Conservation (phyloP, 2,113 vertebrate species). For the Apodemus speciosus region DNA sequence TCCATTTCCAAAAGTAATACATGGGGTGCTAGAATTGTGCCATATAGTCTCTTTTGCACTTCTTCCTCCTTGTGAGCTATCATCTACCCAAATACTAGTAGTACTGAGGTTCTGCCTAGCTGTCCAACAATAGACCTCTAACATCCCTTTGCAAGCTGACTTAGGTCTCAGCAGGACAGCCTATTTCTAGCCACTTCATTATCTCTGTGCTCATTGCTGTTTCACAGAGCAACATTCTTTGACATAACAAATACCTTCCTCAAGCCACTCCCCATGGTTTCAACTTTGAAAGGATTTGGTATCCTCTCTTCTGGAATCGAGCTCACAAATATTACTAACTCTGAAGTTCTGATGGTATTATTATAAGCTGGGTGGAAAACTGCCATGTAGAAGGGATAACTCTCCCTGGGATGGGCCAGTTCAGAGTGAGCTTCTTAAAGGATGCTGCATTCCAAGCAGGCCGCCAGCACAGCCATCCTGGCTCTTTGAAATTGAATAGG, state of each 20-base stretch:
- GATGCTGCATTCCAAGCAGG: constrained; percentile 38
- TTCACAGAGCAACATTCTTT: neutral
- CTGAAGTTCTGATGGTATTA: constrained; percentile 36
- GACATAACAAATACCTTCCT: neutral
- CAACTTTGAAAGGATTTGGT: constrained; percentile 22
- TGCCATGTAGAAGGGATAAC: constrained; percentile 40
- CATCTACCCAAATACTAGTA: neutral
- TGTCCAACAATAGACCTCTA: neutral
- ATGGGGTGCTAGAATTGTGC: neutral
- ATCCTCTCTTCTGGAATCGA: constrained; percentile 37
- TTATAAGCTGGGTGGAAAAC: constrained; percentile 50
- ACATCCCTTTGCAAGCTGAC: constrained; percentile 7
- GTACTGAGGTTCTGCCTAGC: neutral
- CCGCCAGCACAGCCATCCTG: neutral
- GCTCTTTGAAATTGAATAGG: constrained; percentile 68
- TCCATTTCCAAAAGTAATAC: constrained; percentile 50
- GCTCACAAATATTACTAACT: constrained; percentile 44
- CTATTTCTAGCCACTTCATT: constrained; percentile 29
- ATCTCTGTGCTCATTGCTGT: neutral
- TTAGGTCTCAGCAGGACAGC: constrained; percentile 20
- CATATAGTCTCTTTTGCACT: neutral
- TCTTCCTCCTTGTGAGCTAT: neutral
- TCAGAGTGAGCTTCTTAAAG: constrained; percentile 51
- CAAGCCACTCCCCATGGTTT: constrained; percentile 12
- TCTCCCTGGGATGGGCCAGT: constrained; percentile 32